Conservation (phyloP, 2,113 vertebrate species). For the Lagenorhynchus albirostris region DNA sequence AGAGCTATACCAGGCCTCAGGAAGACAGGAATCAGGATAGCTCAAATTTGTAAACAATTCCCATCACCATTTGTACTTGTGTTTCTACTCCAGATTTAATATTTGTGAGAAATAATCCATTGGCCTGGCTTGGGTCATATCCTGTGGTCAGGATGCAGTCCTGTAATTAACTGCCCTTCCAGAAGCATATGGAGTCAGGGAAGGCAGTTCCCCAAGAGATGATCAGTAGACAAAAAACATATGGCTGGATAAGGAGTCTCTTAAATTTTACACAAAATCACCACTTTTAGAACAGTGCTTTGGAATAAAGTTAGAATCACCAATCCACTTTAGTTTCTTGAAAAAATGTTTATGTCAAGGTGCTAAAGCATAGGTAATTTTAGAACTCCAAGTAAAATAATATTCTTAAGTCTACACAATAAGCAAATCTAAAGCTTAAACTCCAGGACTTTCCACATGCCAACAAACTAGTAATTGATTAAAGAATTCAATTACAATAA, state of each 20-base stretch:
- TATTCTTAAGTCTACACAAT: background rate
- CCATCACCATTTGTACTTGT: background rate
- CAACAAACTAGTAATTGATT: background rate
- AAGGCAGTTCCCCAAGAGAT: background rate
- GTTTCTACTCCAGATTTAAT: background rate
- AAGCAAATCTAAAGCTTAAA: slow-evolving; percentile 9
- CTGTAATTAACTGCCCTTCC: background rate
- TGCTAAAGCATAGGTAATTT: background rate
- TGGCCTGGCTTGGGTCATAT: background rate
- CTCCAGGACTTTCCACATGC: background rate
- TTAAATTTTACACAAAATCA: background rate
- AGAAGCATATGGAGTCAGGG: background rate
- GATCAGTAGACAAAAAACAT: background rate
- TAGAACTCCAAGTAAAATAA: background rate
- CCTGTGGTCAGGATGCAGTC: background rate
- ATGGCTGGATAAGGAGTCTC: background rate
- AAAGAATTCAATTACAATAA: background rate
- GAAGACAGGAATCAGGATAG: background rate
- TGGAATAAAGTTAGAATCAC: background rate
- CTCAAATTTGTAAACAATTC: background rate
- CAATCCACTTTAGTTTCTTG: background rate
- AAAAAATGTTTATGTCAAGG: background rate
- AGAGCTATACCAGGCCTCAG: background rate
- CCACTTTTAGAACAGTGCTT: background rate
- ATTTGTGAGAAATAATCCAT: background rate